phyloP scores from a whole-genome alignment of 2,113 vertebrate species.

The Vireo altiloquus region DNA sequence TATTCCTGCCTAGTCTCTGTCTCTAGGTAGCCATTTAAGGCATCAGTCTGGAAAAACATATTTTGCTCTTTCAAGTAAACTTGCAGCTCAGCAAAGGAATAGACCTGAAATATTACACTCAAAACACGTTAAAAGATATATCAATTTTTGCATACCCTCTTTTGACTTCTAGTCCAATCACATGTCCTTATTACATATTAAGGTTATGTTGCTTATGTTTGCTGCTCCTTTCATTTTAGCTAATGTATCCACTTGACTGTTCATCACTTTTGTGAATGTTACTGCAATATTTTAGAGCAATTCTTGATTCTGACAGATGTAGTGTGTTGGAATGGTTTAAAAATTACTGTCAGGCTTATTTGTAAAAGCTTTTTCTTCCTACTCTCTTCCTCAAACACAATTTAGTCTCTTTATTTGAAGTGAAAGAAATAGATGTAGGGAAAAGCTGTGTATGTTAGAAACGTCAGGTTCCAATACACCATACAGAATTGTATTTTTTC shows the following conservation, averaged over 20 bases:
- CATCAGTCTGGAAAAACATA: background rate
- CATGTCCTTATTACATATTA: background rate
- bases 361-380: background rate
- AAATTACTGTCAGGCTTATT: background rate
- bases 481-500: accelerated
- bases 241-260: background rate
- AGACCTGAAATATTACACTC: background rate
- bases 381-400: background rate
- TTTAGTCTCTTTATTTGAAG: background rate
- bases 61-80: background rate
- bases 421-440: background rate
- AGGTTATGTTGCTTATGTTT: background rate
- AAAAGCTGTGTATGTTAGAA: background rate
- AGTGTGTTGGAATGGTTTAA: background rate
- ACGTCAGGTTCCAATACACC: background rate
- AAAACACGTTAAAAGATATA: accelerated
- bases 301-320: background rate
- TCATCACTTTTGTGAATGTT: background rate
- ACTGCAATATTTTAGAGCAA: background rate
- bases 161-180: background rate
- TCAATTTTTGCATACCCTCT: background rate
- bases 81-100: background rate
- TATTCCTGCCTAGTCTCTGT: no score
- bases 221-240: background rate
- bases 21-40: no score